Base-by-base conservation (phyloP, 2,113 vertebrate species). In the Corythaixoides concolor region DNA sequence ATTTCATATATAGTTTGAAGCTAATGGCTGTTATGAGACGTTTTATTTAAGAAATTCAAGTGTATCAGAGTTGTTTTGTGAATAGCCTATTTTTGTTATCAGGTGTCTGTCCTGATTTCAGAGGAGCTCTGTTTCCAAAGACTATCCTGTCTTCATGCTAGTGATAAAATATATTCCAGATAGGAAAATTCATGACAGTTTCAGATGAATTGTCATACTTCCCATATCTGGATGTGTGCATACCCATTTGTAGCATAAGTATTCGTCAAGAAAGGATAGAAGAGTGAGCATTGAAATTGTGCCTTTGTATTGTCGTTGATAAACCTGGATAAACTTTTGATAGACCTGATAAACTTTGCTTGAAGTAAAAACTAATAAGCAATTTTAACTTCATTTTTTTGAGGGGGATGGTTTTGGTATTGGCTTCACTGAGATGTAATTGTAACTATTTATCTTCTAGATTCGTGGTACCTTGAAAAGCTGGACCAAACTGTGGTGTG, bases 401-500 rank as follows among this genome's bases (percentile, higher is more conserved):
- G 69, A 73, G 27, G 35, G 15, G 3, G 1, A 7, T 56, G 10
- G 11, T 20, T 89, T 88, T 85, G 37, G 6, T 68, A 10, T 47
- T 74, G 35, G 4, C 20, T 86, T 84, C 43, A 58, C 41, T 41
- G 47, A 85, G 16, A 21, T 75, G 15, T 35, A 68, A 23, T 53
- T 74, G 35, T 82, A 88, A 63, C 12, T 89, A 5, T 95, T 93
- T 87, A 63, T 97, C 60, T 95, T 74, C 68, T 97, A 99, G 99
- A 99, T 99, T 95, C 99, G 99, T 69, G 99, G 99, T 83, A 99
- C 99, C 45, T 97, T 99, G 93, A 99, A 99, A 98, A 99, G 99
- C 97, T 99, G 99, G 99, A 99, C 99, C 92, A 99, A 99, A 98
- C 94, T 99, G 98, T 99, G 99, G 99, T 99, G 99, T 92, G 99